These are phyloP conservation scores for Aricia artaxerxes DNA, from an alignment of 2,888 invertebrate species.

Conservation along the genomic window DNA sequence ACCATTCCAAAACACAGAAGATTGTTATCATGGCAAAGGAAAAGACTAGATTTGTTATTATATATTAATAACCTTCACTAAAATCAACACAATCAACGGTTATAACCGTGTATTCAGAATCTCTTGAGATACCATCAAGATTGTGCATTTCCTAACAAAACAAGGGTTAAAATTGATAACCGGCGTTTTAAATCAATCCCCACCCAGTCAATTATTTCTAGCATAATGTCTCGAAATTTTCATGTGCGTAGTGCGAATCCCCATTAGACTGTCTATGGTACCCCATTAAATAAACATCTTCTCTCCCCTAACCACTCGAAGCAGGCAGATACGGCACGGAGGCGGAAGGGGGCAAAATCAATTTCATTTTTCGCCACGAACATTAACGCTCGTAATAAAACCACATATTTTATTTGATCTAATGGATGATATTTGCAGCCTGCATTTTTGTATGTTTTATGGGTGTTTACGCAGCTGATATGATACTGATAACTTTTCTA, in stretches of 20 bases:
- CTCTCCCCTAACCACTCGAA: slow-evolving; percentile 70
- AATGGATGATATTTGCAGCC: background rate
- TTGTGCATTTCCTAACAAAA: slow-evolving; percentile 19
- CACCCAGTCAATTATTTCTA: slow-evolving; percentile 23
- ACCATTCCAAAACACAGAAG: too few relatives aligned
- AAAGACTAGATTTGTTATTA: background rate
- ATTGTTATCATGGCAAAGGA: too few relatives aligned
- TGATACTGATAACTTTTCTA: background rate
- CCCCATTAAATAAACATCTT: slow-evolving; percentile 80
- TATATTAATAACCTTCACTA: background rate
- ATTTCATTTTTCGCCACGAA: slow-evolving; percentile 79
- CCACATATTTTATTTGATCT: slow-evolving; percentile 41
- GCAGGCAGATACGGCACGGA: slow-evolving; percentile 76
- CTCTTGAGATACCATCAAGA: background rate
- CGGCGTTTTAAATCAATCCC: slow-evolving; percentile 24
- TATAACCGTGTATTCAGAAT: background rate
- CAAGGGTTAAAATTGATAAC: slow-evolving; percentile 14
- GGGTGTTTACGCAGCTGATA: background rate
- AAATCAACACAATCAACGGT: background rate
- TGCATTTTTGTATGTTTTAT: background rate
- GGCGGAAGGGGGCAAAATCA: slow-evolving; percentile 71
- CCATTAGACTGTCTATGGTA: slow-evolving; percentile 74
- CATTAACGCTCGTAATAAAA: slow-evolving; percentile 69
- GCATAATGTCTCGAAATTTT: slow-evolving; percentile 43
- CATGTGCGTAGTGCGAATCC: slow-evolving; percentile 53